Evolutionary conservation across 2,797 vertebrate species (phyloP), one percentile per base, ranked within the genome.

Genomic region (Otus scops): DNA sequence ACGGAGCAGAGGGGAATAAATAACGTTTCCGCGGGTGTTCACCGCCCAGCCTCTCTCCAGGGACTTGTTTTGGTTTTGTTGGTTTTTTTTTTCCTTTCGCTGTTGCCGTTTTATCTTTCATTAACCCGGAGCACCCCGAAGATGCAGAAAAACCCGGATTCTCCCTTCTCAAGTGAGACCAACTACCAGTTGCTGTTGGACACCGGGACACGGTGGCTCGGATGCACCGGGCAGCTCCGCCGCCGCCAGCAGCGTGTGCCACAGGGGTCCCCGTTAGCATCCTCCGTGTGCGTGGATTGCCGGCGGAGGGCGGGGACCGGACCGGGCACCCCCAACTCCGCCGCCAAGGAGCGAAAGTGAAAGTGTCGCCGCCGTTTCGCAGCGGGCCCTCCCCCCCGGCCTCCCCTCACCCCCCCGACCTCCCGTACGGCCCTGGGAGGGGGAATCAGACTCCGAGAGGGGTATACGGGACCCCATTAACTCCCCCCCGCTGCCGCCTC

Each of bases 321-420:
- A 9, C 21, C 18, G 9, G 50, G 16, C 28, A 53, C 6, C n/a
- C 28, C 28, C n/a, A 7, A 24, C 28, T 45, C 43, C 24, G 9
- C 39, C 26, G 4, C 27, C 17, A 3, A 10, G n/a, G 76, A 92
- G 7, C 30, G 78, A 95, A 94, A 89, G 71, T 4, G 48, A 74
- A 89, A 94, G 90, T 8, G 30, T 20, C 21, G 11, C n/a, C 26
- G 7, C 39, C 13, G 22, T 61, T 28, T 17, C 11, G 39, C 39
- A 5, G 6, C 22, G 23, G 23, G 1, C 12, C 12, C 22, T 9
- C 19, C 3, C 1, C 8, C 3, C 7, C 24, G 7, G 16, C 41
- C 41, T 17, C 41, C 41, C 41, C 41, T 17, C 41, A 7, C 17
- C 22, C 28, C 28, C 4, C 11, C 8, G 2, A 4, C 23, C 16